Evolutionary conservation across 2,113 vertebrate genomes (phyloP), one percentile per base, ranked within the genome.

Genomic region (Myanophis thanlyinensis): DNA sequence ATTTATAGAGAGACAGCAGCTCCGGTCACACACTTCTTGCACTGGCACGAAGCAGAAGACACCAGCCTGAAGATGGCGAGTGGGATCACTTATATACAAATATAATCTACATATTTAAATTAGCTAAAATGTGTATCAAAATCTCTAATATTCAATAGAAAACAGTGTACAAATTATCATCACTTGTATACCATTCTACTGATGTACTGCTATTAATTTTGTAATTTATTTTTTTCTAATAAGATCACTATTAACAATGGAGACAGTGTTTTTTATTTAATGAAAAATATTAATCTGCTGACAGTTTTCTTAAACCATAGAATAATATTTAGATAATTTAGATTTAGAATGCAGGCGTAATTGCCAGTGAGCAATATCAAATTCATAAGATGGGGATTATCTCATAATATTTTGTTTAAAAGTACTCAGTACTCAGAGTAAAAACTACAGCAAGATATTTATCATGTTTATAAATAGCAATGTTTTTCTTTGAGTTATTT

Each of bases 201-300:
- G 10, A 90, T 22, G 93, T 89, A 91, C 89, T 93, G 91, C 95
- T 93, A 92, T 95, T 94, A 94, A 93, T 56, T 91, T 10, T 85
- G 96, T 89, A 84, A 95, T 93, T 47, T 40, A 95, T 95, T 94
- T 62, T 94, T 93, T 94, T 94, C 90, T 95, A 95, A 90, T 89
- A 2, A 94, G 93, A 40, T 93, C 90, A 87, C 96, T 95, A 95
- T 94, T 40, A 54, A 96, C 22, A 95, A 89, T 87, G 88, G 93
- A 93, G 89, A 4, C 40, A 80, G n/a, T 96, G 44, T 59, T 3
- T 93, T 95, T 90, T 94, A 92, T 96, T 94, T 2, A 46, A 90
- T 92, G 90, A 92, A 59, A 96, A 90, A 92, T 92, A 51, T 92
- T 91, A 89, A 90, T 94, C 92, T 91, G 62, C 93, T 54, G 90